These are phyloP conservation scores for Parnassius mnemosyne DNA, from an alignment of 2,888 invertebrate species.

Conservation along the genomic window DNA sequence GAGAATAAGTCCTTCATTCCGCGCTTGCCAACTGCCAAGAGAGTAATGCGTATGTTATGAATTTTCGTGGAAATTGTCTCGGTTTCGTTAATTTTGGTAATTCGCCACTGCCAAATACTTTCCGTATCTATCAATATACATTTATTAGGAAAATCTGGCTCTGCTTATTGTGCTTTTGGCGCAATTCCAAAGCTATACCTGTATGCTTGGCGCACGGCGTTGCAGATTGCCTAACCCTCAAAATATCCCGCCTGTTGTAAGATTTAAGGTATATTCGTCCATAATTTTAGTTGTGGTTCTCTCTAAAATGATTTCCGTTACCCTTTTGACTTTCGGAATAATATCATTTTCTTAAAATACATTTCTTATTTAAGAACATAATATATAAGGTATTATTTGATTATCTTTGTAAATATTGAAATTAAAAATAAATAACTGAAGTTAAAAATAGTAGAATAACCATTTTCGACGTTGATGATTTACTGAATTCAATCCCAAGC, in stretches of 20 bases:
- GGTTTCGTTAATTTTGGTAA: conserved; percentile 13
- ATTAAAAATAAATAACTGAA: no score
- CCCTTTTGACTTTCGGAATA: no score
- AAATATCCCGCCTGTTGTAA: conserved; percentile 14
- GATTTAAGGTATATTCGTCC: not conserved
- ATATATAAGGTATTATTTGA: no score
- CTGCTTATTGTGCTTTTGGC: conserved; percentile 18
- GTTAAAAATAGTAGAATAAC: no score
- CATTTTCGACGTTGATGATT: no score
- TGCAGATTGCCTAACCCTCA: conserved; percentile 18
- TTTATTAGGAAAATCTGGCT: conserved; percentile 23
- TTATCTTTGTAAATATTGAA: no score
- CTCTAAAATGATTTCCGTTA: not conserved
- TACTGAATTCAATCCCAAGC: no score
- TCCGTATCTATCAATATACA: conserved; percentile 21
- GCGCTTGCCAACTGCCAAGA: conserved; percentile 17
- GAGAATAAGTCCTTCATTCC: conserved; percentile 1
- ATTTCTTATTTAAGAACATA: no score
- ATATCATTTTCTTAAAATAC: no score
- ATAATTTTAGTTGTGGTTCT: conserved; percentile 5
- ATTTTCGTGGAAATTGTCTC: conserved; percentile 21
- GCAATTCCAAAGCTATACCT: conserved; percentile 22
- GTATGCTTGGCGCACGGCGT: conserved; percentile 4
- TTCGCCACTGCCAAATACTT: conserved; percentile 20
- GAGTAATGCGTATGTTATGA: conserved; percentile 14